A percentile compares a stretch with the other conserved stretches of the same genome.
Evolutionary conservation across 2,113 vertebrate genomes (phyloP).

Genomic region (Archilochus colubris): DNA sequence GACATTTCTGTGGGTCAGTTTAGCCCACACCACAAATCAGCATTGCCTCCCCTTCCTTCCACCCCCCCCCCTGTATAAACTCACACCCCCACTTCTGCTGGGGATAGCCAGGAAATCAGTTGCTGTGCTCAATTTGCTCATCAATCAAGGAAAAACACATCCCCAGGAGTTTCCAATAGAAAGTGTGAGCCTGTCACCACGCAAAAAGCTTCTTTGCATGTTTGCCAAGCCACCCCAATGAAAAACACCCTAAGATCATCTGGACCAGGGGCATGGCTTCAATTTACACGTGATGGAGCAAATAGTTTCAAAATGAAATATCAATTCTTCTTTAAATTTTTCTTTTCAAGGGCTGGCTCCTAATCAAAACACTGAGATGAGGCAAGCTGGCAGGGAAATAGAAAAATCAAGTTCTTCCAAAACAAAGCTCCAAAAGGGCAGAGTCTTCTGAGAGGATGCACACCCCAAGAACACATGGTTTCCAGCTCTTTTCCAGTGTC

Average conservation of each 20-base stretch:
- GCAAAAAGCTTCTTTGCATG: neutral
- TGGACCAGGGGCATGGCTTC: neutral
- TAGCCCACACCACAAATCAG: no score
- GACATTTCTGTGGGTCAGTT: no score
- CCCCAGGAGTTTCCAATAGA: neutral
- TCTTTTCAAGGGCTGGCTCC: neutral
- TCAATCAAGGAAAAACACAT: neutral
- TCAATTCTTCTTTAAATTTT: accelerated
- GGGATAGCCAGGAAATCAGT: neutral
- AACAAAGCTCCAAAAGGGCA: neutral
- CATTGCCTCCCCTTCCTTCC: no score
- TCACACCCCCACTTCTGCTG: no score
- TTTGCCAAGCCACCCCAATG: neutral
- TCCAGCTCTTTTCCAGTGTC: neutral
- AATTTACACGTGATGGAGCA: neutral
- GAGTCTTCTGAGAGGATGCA: neutral
- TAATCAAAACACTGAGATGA: neutral
- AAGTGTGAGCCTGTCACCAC: neutral
- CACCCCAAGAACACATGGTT: neutral
- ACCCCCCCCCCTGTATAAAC: no score
- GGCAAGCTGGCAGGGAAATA: neutral
- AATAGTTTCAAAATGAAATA: neutral
- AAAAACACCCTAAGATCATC: neutral
- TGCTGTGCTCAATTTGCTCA: neutral
- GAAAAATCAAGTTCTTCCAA: neutral